Base-by-base conservation (phyloP, 1,140 invertebrate species). In the Nomia melanderi region DNA sequence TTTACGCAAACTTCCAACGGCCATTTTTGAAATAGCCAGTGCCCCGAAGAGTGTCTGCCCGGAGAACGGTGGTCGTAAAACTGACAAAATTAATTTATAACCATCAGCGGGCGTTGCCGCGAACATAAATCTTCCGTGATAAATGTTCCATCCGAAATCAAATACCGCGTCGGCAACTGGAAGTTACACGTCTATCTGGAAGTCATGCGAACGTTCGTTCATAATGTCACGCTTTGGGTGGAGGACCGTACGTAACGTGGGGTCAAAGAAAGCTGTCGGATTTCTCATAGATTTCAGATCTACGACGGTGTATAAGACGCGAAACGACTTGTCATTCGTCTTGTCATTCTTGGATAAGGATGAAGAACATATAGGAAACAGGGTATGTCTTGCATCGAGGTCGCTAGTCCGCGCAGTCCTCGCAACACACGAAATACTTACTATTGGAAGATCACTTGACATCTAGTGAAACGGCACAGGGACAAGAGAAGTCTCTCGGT, bases 321-420 rank as follows among this genome's bases (percentile, higher is more conserved):
- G 66, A 23, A 82, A 64, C 73, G 57, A 33, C 53, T 62, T 53
- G 77, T 60, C 80, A 79, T 83, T 71, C 81, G 63, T 83, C 72
- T 83, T 77, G 72, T 76, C 66, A 44, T 64, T 57, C 44, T 25
- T 53, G 77, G 66, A 83, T 76, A 79, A 76, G 66, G 79, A 83
- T 67, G 57, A 41, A 62, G 72, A 36, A 29, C 27, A 27, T 44
- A 41, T 44, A 57, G 73, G 57, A 1, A 41, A 20, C 20, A 47
- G 4, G 47, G 2, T 50, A n/a, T n/a, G 20, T n/a, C 6, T 36
- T 36, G 8, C 33, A 36, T 3, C 3, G 33, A 8, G 33, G 29
- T 39, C 60, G 47, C 39, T 67, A 9, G 27, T 41, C 50, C 39
- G n/a, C 57, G n/a, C n/a, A n/a, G n/a, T n/a, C n/a, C n/a, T n/a